phyloP scores from a whole-genome alignment of 2,797 vertebrate species.

The Alcedo atthis region DNA sequence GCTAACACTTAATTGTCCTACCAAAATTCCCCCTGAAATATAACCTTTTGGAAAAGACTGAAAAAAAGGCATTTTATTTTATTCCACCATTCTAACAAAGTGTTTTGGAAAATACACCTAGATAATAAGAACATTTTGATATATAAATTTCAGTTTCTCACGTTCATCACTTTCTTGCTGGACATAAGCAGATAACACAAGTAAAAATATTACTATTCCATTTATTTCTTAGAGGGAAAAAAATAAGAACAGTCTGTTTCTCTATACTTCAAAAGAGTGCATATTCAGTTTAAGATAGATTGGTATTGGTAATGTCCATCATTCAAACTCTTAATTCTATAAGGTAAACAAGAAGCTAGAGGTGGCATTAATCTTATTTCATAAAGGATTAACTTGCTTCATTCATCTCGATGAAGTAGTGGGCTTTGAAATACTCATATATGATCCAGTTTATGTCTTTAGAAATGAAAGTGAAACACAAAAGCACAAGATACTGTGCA shows the following conservation, averaged over 20 bases:
- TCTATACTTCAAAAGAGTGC: background rate
- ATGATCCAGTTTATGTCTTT: background rate
- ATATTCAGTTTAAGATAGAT: background rate
- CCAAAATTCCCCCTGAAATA: background rate
- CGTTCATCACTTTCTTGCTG: background rate
- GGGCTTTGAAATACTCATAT: background rate
- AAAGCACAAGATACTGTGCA: background rate
- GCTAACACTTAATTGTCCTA: background rate
- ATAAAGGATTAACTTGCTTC: background rate
- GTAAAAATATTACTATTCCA: background rate
- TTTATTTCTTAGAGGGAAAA: background rate
- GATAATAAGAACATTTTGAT: background rate
- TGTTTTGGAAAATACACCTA: background rate
- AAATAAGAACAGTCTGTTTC: background rate
- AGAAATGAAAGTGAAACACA: background rate
- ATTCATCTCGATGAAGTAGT: background rate
- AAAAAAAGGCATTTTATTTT: background rate
- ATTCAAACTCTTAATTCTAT: background rate
- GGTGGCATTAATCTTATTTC: background rate
- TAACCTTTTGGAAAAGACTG: background rate
- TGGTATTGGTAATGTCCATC: background rate
- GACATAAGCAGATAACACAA: background rate
- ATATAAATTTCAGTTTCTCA: background rate
- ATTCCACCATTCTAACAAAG: background rate
- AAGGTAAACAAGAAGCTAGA: background rate